These are phyloP conservation scores for Orchesella cincta DNA, from an alignment of 1,140 invertebrate species.

Conservation along the genomic window DNA sequence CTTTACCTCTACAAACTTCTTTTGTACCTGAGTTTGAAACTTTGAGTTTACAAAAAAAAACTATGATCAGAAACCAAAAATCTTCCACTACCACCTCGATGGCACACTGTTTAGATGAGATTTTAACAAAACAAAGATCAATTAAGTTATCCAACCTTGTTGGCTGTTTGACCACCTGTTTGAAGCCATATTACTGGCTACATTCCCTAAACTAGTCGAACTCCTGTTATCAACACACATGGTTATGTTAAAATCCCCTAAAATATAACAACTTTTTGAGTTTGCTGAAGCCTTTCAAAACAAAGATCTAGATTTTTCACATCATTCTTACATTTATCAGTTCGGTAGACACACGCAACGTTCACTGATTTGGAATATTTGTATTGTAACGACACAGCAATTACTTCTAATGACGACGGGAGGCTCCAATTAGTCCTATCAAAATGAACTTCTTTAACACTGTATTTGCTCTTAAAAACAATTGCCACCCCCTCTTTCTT, in stretches of 20 bases:
- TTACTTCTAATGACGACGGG: neutral
- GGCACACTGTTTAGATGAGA: too few relatives aligned
- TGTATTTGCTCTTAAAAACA: neutral
- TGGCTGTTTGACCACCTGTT: neutral
- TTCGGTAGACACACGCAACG: neutral
- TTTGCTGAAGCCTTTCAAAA: neutral
- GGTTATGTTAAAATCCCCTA: neutral
- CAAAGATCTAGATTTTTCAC: neutral
- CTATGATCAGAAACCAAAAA: too few relatives aligned
- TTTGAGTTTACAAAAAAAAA: too few relatives aligned
- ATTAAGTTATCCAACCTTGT: neutral
- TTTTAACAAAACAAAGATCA: too few relatives aligned
- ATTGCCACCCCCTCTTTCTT: conserved; percentile 2
- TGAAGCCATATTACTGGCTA: neutral
- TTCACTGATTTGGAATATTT: neutral
- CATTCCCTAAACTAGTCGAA: neutral
- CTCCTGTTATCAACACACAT: neutral
- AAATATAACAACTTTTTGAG: neutral
- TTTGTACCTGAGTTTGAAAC: too few relatives aligned
- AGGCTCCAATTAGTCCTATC: neutral
- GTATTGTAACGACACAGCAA: neutral
- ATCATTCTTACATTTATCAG: neutral
- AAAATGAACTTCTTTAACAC: neutral
- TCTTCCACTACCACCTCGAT: too few relatives aligned
- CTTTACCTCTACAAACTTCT: neutral